Conservation (phyloP, 1,140 invertebrate species). For the Leucophenga varia region DNA sequence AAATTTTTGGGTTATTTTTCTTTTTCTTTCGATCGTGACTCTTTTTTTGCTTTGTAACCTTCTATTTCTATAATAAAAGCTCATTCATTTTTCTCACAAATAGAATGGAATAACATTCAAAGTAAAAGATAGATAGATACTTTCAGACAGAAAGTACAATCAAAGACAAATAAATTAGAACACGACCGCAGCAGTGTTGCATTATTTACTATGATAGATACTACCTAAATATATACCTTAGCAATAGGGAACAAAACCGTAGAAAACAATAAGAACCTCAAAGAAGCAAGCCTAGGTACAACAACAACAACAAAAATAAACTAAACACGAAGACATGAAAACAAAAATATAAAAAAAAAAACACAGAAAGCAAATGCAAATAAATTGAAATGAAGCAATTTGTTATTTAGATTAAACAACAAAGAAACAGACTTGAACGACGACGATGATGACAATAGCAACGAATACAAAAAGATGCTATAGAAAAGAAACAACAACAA, state of each 20-base stretch:
- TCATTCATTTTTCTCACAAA: no score
- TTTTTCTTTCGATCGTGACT: no score
- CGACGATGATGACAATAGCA: background rate
- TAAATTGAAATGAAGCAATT: conserved; percentile 55
- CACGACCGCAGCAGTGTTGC: conserved; percentile 34
- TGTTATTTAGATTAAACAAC: conserved; percentile 50
- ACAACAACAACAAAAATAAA: conserved; percentile 10
- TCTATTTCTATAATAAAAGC: no score
- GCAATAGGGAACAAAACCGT: background rate
- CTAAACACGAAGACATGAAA: conserved; percentile 7
- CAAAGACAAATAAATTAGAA: conserved; percentile 54
- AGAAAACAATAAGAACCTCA: conserved; percentile 4
- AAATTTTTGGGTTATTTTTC: no score
- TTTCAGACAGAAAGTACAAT: conserved; percentile 41
- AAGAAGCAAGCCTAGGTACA: conserved; percentile 19
- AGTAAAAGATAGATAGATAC: no score
- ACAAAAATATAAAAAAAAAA: conserved; percentile 8
- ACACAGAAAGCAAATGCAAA: conserved; percentile 42
- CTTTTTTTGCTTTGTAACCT: no score
- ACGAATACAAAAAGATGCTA: no score
- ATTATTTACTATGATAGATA: background rate
- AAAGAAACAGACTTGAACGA: background rate
- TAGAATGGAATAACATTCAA: no score
- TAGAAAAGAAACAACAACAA: conserved; percentile 1
- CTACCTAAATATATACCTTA: no score